These are phyloP conservation scores for Hemicentrotus pulcherrimus DNA, from an alignment of 35 echinoderm and acorn worm species.

Conservation along the genomic window DNA sequence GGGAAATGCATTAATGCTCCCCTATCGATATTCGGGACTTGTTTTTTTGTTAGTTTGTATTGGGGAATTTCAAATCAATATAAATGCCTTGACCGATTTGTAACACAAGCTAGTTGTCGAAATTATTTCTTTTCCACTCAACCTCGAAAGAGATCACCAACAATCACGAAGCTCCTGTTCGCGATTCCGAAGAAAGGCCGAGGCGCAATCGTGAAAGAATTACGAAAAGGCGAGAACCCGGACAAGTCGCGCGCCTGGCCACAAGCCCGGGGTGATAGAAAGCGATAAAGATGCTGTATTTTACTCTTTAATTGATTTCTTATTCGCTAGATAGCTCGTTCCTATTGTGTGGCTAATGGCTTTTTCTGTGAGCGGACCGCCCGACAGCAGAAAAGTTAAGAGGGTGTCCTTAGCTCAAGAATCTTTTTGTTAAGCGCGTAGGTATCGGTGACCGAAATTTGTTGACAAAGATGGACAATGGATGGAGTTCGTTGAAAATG, in stretches of 20 bases:
- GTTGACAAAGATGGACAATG: slow-evolving; percentile 40
- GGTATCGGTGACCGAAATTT: slow-evolving; percentile 28
- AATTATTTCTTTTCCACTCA: neutral
- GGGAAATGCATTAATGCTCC: neutral
- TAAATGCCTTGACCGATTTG: slow-evolving; percentile 20
- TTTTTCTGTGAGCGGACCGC: slow-evolving; percentile 3
- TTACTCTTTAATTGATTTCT: slow-evolving; percentile 39
- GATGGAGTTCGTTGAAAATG: neutral
- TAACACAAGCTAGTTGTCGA: neutral
- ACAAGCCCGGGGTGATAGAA: slow-evolving; percentile 25
- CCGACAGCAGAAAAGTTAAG: neutral
- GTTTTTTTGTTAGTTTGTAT: neutral
- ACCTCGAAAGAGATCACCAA: neutral
- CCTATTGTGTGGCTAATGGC: slow-evolving; percentile 6
- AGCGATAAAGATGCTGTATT: slow-evolving; percentile 41
- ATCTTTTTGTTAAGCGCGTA: neutral
- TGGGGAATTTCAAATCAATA: neutral
- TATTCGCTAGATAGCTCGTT: neutral
- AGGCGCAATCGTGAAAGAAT: neutral
- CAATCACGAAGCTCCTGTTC: slow-evolving; percentile 1
- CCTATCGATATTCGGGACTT: neutral
- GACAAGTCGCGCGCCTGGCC: slow-evolving; percentile 2
- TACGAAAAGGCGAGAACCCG: neutral
- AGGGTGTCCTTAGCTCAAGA: neutral
- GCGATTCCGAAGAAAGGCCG: neutral